Conservation (phyloP, 2,113 vertebrate species). For the Dunckerocampus dactyliophorus region DNA sequence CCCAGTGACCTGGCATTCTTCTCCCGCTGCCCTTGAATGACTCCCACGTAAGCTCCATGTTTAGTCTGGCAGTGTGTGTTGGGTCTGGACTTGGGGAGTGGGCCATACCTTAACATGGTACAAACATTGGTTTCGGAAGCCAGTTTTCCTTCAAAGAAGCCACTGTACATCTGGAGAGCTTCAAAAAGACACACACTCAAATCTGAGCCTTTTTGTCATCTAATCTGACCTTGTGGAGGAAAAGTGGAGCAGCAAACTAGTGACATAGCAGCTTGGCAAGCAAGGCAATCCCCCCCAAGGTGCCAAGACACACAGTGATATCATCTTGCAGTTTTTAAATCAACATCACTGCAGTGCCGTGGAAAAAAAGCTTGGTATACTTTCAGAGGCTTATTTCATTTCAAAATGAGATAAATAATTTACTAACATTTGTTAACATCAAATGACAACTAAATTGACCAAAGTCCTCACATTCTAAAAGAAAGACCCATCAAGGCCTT, state of each 20-base stretch:
- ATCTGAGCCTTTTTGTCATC: slow-evolving; percentile 17
- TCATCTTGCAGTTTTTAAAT: slow-evolving; percentile 15
- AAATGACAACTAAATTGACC: slow-evolving; percentile 5
- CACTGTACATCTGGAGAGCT: slow-evolving; percentile 23
- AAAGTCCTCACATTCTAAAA: slow-evolving; percentile 2
- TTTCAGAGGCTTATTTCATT: neutral
- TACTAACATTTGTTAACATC: neutral
- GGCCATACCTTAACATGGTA: slow-evolving; percentile 36
- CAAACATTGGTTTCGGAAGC: slow-evolving; percentile 30
- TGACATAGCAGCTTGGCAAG: slow-evolving; percentile 32
- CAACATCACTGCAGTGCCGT: neutral
- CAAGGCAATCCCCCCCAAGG: neutral
- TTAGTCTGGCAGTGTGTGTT: slow-evolving; percentile 59
- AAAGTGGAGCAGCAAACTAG: slow-evolving; percentile 25
- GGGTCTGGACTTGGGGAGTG: slow-evolving; percentile 24
- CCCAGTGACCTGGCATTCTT: slow-evolving; percentile 67
- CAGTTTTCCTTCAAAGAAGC: neutral
- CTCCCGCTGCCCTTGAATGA: slow-evolving; percentile 38
- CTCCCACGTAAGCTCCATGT: slow-evolving; percentile 53
- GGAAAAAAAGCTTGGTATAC: neutral
- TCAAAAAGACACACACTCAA: neutral
- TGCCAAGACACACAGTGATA: neutral
- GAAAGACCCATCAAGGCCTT: slow-evolving; percentile 3
- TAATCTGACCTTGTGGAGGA: slow-evolving; percentile 31
- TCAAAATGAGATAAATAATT: slow-evolving; percentile 1